These are phyloP conservation scores for Mastigias papua DNA, from an alignment of 30 jellyfish, hydroid and myxozoan genomes.

Conservation along the genomic window DNA sequence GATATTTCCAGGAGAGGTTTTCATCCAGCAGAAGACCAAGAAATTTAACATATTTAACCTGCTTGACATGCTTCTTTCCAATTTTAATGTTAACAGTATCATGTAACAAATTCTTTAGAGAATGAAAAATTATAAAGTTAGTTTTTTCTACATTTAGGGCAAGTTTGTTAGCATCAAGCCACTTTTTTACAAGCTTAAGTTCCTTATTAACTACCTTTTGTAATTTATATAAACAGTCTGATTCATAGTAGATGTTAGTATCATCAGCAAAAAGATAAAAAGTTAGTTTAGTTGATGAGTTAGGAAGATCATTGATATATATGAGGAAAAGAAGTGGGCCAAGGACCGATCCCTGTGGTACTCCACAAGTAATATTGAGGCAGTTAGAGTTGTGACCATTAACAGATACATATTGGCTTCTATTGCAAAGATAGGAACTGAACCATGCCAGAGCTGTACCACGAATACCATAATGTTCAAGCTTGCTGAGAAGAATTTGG, in stretches of 20 bases:
- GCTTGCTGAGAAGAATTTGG: slow-evolving; percentile 16
- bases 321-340: slow-evolving; percentile 23
- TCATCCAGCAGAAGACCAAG: neutral
- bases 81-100: too few relatives aligned
- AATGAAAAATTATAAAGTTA: neutral
- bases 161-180: neutral
- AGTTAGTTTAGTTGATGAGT: neutral
- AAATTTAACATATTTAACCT: neutral
- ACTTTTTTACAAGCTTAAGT: neutral
- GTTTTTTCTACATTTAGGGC: neutral
- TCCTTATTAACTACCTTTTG: neutral
- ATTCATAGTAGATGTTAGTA: slow-evolving; percentile 1
- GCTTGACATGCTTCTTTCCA: neutral
- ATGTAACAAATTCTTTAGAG: neutral
- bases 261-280: slow-evolving; percentile 1
- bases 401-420: slow-evolving; percentile 26
- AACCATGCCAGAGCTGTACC: slow-evolving; percentile 32
- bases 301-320: slow-evolving; percentile 14
- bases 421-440: neutral
- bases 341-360: slow-evolving; percentile 25
- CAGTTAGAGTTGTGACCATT: slow-evolving; percentile 10
- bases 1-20: neutral
- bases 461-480: slow-evolving; percentile 23
- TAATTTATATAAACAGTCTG: too few relatives aligned
- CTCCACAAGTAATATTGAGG: slow-evolving; percentile 41